Percentiles rank a stretch among this genome's conserved stretches.
Conservation (phyloP, 2,888 invertebrate species). For the Ormyrus pomaceus region DNA sequence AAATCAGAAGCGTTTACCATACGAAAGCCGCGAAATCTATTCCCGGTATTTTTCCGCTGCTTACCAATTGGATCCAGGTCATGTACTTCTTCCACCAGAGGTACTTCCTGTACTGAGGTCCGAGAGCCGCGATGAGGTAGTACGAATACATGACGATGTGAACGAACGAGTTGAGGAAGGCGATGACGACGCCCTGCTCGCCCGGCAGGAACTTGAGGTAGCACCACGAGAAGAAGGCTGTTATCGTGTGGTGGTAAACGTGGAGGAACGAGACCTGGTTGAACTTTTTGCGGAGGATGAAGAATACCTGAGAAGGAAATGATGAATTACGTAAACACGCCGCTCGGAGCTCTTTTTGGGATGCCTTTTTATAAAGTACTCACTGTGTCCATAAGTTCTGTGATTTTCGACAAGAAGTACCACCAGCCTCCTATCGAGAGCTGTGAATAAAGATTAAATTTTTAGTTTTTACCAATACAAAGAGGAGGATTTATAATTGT, state of each 20-base stretch:
- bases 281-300: slow-evolving; percentile 79
- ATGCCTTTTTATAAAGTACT: slow-evolving; percentile 59
- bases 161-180: slow-evolving; percentile 85
- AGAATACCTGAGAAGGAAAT: slow-evolving; percentile 74
- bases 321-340: too few species aligned
- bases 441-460: slow-evolving; percentile 67
- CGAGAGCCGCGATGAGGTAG: slow-evolving; percentile 86
- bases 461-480: too few species aligned
- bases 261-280: slow-evolving; percentile 79
- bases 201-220: slow-evolving; percentile 79
- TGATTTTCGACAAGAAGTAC: slow-evolving; percentile 80
- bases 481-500: too few species aligned
- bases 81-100: slow-evolving; percentile 92
- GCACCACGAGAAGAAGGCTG: slow-evolving; percentile 73
- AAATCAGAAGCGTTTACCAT: too few species aligned
- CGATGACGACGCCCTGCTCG: slow-evolving; percentile 84
- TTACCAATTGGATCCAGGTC: slow-evolving; percentile 87
- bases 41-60: slow-evolving; percentile 57
- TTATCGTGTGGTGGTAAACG: slow-evolving; percentile 79
- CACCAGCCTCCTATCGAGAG: slow-evolving; percentile 78
- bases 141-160: slow-evolving; percentile 91
- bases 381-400: slow-evolving; percentile 80
- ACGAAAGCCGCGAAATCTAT: too few species aligned
- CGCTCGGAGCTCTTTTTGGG: too few species aligned
- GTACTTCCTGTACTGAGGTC: slow-evolving; percentile 85